Conservation (phyloP, 2,113 vertebrate species). For the Mugil cephalus region DNA sequence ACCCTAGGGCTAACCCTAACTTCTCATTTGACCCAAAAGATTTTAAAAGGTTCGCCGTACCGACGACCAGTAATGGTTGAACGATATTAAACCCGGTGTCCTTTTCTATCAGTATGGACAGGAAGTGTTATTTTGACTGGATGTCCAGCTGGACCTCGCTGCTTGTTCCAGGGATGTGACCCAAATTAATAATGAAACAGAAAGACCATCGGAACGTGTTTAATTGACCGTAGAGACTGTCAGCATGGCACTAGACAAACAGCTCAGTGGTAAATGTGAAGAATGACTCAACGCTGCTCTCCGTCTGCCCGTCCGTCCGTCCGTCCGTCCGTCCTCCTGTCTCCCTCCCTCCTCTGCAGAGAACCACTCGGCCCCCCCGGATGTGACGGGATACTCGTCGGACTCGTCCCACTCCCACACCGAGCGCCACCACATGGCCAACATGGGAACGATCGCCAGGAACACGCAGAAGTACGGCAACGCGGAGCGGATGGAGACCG, state of each 20-base stretch:
- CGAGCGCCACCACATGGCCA: constrained; percentile 95
- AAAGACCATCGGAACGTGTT: constrained; percentile 10
- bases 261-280: constrained; percentile 16
- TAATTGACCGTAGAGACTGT: constrained; percentile 29
- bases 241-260: constrained; percentile 29
- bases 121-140: too few relatives aligned
- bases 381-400: constrained; percentile 97
- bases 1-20: too few relatives aligned
- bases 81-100: too few relatives aligned
- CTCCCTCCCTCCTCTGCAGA: constrained; percentile 79
- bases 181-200: constrained; percentile 21
- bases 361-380: constrained; percentile 97
- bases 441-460: constrained; percentile 92
- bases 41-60: too few relatives aligned
- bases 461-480: constrained; percentile 97
- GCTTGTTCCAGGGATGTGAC: constrained; percentile 19
- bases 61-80: too few relatives aligned
- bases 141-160: constrained; percentile 7
- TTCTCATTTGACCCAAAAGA: too few relatives aligned
- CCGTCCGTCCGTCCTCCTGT: constrained; percentile 30
- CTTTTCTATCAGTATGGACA: too few relatives aligned
- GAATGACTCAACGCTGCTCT: constrained; percentile 27
- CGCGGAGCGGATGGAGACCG: constrained; percentile 98
- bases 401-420: constrained; percentile 88
- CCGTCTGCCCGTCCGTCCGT: not conserved